These are phyloP conservation scores for Acleris sparsana DNA, from an alignment of 2,888 invertebrate genomes.

Conservation along the genomic window DNA sequence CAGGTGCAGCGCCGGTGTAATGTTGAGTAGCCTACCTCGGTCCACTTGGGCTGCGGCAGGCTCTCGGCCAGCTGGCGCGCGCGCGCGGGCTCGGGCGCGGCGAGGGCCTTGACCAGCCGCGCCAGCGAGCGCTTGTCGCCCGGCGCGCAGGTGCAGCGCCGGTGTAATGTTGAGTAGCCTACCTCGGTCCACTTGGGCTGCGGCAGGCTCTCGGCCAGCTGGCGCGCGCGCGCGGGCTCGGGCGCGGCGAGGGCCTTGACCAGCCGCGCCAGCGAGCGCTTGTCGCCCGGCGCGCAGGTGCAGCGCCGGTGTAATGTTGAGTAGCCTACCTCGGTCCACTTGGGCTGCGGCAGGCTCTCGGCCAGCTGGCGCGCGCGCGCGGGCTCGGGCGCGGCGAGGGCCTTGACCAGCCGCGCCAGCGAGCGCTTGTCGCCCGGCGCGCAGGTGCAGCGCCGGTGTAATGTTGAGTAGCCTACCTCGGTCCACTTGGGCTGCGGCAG, in stretches of 20 bases:
- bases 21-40: conserved; percentile 63
- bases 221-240: conserved; percentile 90
- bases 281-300: conserved; percentile 91
- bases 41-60: conserved; percentile 63
- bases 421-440: conserved; percentile 91
- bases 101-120: conserved; percentile 95
- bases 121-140: conserved; percentile 91
- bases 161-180: no score
- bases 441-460: no score
- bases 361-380: conserved; percentile 88
- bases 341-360: conserved; percentile 60
- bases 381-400: conserved; percentile 92
- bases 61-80: conserved; percentile 85
- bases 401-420: conserved; percentile 95
- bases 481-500: conserved; percentile 65
- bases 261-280: conserved; percentile 92
- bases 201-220: conserved; percentile 73
- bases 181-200: conserved; percentile 65
- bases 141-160: no score
- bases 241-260: conserved; percentile 94
- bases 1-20: no score
- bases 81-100: conserved; percentile 89
- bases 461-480: conserved; percentile 62
- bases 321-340: conserved; percentile 60
- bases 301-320: no score